Evolutionary conservation across 2,888 invertebrate genomes (phyloP), one percentile per base, ranked within the genome.

Genomic region (Drosophila tanythrix): DNA sequence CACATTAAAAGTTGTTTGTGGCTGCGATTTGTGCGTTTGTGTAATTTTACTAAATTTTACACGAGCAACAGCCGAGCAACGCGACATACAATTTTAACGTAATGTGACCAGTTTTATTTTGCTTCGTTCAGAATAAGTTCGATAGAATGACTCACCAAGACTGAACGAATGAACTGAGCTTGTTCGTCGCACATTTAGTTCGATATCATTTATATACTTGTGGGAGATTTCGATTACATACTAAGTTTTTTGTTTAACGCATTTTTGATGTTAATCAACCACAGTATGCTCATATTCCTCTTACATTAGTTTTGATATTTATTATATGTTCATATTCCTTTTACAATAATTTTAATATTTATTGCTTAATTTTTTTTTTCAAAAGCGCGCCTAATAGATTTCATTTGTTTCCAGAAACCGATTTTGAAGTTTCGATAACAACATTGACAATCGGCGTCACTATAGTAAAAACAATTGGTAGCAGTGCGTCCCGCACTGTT

Each of bases 61-160:
- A 75, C 78, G 78, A 78, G 78, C 78, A 78, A 78, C 78, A 78
- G 75, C 75, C 78, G 78, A 78, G 68, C 78, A 79, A 78, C 68
- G 74, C 79, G 78, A 78, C 78, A 79, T 70, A 78, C 74, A 78
- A 71, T 79, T 75, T 78, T 66, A 68, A 75, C 53, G 31, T 75
- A 78, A 63, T 78, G 78, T 78, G 78, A 67, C 74, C 74, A 75
- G 73, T 62, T 21, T 48, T 63, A 33, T 31, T 29, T 40, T 33
- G 25, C 31, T 50, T 51, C 55, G 48, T 51, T 69, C 46, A 43
- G 25, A 59, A 33, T 31, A 27, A 51, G 51, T 56, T 75, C 75
- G 51, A 61, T 58, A 25, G 29, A 70, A 50, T 29, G 40, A 58
- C 43, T 58, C 62, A 74, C 55, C 51, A 50, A 27, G 61, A 59